Conservation (phyloP, 2,113 vertebrate genomes). For the Tamias sibiricus region DNA sequence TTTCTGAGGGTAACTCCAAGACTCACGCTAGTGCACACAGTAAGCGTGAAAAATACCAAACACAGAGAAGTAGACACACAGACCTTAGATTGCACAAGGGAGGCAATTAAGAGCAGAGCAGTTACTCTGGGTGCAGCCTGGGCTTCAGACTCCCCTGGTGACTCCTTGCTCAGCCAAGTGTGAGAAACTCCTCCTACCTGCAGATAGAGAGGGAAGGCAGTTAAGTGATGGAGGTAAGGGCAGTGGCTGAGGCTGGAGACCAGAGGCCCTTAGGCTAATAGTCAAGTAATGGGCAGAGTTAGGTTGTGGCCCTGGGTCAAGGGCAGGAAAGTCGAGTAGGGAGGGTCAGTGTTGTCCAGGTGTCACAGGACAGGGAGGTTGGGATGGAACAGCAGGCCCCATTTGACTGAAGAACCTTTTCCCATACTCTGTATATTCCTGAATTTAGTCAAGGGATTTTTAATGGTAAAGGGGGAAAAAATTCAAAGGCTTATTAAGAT, state of each 20-base stretch:
- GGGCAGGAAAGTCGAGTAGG: rapidly evolving
- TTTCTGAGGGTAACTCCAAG: neutral
- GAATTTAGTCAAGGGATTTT: too few relatives aligned
- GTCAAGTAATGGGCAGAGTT: neutral
- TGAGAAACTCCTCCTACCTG: too few relatives aligned
- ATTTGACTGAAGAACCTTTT: neutral
- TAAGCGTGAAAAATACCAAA: neutral
- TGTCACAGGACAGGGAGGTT: neutral
- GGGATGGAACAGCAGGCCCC: neutral
- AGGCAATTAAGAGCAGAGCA: neutral
- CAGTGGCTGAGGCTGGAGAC: too few relatives aligned
- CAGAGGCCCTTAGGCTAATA: neutral
- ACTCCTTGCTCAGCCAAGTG: too few relatives aligned
- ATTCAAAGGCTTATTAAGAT: too few relatives aligned
- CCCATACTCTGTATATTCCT: too few relatives aligned
- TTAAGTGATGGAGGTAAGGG: too few relatives aligned
- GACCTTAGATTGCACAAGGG: rapidly evolving
- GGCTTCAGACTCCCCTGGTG: neutral
- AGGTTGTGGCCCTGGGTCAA: neutral
- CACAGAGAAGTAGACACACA: neutral
- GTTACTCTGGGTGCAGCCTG: rapidly evolving
- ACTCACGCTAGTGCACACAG: neutral
- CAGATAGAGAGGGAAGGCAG: too few relatives aligned
- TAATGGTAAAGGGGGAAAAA: too few relatives aligned
- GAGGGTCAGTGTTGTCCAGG: too few relatives aligned